phyloP scores from a whole-genome alignment of 2,797 vertebrate genomes.

The Lemur catta region DNA sequence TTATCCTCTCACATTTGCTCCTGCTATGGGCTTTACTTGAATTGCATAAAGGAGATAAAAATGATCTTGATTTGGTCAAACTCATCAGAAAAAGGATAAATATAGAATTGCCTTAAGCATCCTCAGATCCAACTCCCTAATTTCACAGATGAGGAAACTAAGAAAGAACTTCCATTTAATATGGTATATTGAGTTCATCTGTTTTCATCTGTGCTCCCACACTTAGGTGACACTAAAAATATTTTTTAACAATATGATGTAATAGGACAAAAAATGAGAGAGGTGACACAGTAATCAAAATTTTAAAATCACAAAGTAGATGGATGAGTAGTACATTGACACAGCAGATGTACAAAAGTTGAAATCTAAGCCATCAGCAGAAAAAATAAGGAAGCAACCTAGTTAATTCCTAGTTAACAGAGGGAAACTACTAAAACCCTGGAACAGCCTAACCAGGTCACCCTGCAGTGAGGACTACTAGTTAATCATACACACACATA shows the following conservation, averaged over 20 bases:
- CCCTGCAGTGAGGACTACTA: neutral
- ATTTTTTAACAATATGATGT: neutral
- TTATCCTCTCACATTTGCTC: neutral
- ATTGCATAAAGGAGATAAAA: neutral
- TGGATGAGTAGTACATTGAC: neutral
- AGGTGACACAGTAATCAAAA: neutral
- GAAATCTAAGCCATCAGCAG: neutral
- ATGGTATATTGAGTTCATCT: neutral
- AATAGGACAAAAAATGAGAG: neutral
- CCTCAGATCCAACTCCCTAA: neutral
- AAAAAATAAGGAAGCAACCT: neutral
- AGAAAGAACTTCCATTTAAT: neutral
- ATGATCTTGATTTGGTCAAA: neutral
- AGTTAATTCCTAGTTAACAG: neutral
- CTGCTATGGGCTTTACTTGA: neutral
- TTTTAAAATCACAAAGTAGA: neutral
- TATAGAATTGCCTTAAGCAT: neutral
- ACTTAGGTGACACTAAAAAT: neutral
- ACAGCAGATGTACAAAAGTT: neutral
- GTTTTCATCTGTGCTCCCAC: neutral
- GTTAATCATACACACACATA: neutral
- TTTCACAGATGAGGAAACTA: neutral
- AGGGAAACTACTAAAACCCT: neutral
- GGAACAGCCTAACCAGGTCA: neutral
- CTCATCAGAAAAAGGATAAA: neutral